Base-by-base conservation (phyloP, 2,797 vertebrate genomes). In the Xiphorhynchus erythropygius region DNA sequence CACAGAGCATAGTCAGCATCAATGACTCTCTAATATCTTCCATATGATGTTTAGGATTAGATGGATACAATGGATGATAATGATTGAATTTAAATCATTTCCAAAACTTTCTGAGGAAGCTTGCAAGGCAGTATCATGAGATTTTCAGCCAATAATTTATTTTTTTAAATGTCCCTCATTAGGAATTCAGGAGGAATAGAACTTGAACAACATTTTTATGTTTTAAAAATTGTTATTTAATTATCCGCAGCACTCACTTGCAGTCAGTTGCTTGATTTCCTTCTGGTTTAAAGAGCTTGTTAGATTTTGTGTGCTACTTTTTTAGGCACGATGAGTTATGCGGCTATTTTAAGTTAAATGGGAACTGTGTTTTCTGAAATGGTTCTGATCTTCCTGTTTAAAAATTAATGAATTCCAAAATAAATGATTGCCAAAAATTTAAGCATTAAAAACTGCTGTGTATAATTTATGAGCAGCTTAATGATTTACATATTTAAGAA, bases 21-120 rank as follows among this genome's bases (percentile, higher is more conserved):
- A 84, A 53, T 88, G 85, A 44, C 37, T 77, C 28, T 68, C 33
- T 94, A 90, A 95, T 74, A 16, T 30, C 83, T 96, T 95, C 96
- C 91, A 93, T 86, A 90, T 77, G 94, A 87, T 91, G 73, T 70
- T 93, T 94, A 77, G 94, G 76, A 87, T 96, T 94, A 90, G 74
- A 77, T 73, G 78, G 79, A 46, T 92, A 49, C 37, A 39, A 27
- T 94, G 70, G 44, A 57, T 77, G 85, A 67, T 86, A 85, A 87
- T 89, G 80, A 74, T 67, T 68, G 19, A 25, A 37, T 90, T 91
- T 76, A 70, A 94, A 90, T 90, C 0, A 6, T 59, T 90, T 88
- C 79, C 83, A 87, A 84, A 84, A 59, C 82, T 87, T 78, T 88
- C 41, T 56, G 47, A 65, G 74, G 63, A 84, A 90, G 63, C 52